Evolutionary conservation across 2,888 invertebrate species (phyloP).

Genomic region (Chymomyza fuscimana): DNA sequence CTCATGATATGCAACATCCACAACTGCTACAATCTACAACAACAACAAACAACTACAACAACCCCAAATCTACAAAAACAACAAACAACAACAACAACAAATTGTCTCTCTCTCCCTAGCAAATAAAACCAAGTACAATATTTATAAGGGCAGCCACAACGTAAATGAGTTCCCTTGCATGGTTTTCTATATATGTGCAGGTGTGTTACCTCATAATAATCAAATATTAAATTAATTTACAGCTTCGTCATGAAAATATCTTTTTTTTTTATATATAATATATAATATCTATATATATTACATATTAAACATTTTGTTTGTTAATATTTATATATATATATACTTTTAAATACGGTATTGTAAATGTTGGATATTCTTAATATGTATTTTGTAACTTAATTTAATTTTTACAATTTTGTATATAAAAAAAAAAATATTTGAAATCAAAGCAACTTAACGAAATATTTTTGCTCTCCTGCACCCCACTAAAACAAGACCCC

Average conservation of each 20-base stretch:
- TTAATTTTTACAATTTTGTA: constrained; percentile 14
- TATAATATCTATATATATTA: constrained; percentile 6
- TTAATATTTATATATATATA: constrained; percentile 17
- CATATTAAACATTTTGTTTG: constrained; percentile 6
- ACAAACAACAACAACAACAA: constrained; percentile 7
- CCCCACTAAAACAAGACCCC: background rate
- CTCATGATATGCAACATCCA: background rate
- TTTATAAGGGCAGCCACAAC: constrained; percentile 74
- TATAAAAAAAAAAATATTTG: background rate
- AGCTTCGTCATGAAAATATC: constrained; percentile 25
- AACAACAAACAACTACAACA: constrained; percentile 32
- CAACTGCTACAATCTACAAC: constrained; percentile 32
- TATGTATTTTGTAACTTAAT: constrained; percentile 25
- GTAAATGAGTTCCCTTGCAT: constrained; percentile 79
- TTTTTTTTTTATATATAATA: constrained; percentile 15
- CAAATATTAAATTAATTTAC: constrained; percentile 44
- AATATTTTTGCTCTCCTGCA: background rate
- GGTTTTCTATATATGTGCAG: constrained; percentile 79
- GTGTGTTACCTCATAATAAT: constrained; percentile 75
- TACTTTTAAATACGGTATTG: constrained; percentile 8
- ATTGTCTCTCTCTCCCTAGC: constrained; percentile 32
- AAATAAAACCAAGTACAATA: constrained; percentile 42
- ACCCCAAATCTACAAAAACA: constrained; percentile 13
- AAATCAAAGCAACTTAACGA: background rate
- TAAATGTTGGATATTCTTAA: constrained; percentile 21